phyloP scores from a whole-genome alignment of 35 echinoderm and acorn worm species.

The Anneissia japonica region DNA sequence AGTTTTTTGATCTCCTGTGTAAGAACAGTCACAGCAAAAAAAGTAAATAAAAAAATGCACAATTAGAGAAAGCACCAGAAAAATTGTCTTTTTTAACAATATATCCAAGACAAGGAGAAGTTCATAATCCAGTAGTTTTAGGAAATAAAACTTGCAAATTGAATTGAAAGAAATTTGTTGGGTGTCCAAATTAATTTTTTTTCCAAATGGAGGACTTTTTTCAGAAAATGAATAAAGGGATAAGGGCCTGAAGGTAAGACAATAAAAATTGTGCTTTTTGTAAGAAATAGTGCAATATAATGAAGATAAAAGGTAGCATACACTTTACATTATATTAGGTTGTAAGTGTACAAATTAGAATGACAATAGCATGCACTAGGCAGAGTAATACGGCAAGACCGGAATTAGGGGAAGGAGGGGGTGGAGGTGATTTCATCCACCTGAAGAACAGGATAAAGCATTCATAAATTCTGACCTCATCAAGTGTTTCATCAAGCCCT shows the following conservation, averaged over 20 bases:
- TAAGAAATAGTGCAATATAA: not conserved
- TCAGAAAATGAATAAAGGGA: too few relatives aligned
- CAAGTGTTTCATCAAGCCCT: not conserved
- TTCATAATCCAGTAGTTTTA: not conserved
- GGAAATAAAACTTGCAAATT: not conserved
- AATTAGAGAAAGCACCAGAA: not conserved
- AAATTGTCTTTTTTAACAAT: not conserved
- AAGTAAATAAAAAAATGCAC: not conserved
- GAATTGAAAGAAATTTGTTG: not conserved
- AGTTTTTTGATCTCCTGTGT: not conserved
- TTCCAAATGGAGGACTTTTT: not conserved
- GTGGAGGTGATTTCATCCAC: not conserved
- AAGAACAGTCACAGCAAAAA: not conserved
- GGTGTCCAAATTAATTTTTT: not conserved
- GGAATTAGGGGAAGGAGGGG: not conserved
- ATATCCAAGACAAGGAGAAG: not conserved
- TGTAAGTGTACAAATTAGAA: slow-evolving; percentile 2
- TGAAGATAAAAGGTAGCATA: not conserved
- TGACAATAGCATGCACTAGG: not conserved
- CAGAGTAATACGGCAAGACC: not conserved
- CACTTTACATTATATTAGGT: slow-evolving; percentile 2
- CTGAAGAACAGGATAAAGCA: not conserved
- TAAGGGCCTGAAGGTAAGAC: not conserved
- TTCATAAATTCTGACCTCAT: not conserved
- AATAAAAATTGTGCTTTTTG: not conserved